phyloP scores from a whole-genome alignment of 1,140 invertebrate species.

The Diplogasteroides magnus region DNA sequence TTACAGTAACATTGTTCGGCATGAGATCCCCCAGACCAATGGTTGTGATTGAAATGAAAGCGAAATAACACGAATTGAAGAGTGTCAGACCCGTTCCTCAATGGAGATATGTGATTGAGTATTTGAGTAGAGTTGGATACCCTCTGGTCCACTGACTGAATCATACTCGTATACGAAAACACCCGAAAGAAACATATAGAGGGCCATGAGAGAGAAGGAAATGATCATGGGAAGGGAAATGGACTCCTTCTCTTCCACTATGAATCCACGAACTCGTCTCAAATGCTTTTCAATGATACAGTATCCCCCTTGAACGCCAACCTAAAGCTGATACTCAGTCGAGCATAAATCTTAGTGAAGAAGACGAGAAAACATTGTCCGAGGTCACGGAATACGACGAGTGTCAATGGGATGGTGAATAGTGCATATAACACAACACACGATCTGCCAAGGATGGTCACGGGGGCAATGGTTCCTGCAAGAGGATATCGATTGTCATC shows the following conservation, averaged over 20 bases:
- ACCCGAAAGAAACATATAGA: constrained; percentile 3
- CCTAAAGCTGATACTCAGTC: background rate
- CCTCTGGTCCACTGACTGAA: constrained; percentile 3
- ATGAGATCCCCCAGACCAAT: constrained; percentile 27
- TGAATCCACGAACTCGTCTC: constrained; percentile 13
- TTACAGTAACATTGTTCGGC: constrained; percentile 25
- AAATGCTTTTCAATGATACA: constrained; percentile 16
- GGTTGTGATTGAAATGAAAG: constrained; percentile 15
- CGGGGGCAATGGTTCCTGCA: constrained; percentile 15
- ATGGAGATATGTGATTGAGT: too few species aligned
- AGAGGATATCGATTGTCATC: background rate
- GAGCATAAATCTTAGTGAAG: constrained; percentile 23
- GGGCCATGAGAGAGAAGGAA: background rate
- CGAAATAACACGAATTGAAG: constrained; percentile 19
- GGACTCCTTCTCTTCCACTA: constrained; percentile 11
- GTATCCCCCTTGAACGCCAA: constrained; percentile 4
- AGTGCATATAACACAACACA: constrained; percentile 15
- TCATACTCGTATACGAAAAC: constrained; percentile 15
- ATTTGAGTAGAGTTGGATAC: too few species aligned
- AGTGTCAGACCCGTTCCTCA: constrained; percentile 5
- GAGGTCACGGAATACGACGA: constrained; percentile 18
- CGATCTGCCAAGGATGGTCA: constrained; percentile 10
- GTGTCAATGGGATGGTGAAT: constrained; percentile 21
- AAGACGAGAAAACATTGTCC: constrained; percentile 24
- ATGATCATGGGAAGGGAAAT: constrained; percentile 18